Evolutionary conservation across 2,797 vertebrate genomes (phyloP), one percentile per base, ranked within the genome.

Genomic region (Leptoclinus maculatus): DNA sequence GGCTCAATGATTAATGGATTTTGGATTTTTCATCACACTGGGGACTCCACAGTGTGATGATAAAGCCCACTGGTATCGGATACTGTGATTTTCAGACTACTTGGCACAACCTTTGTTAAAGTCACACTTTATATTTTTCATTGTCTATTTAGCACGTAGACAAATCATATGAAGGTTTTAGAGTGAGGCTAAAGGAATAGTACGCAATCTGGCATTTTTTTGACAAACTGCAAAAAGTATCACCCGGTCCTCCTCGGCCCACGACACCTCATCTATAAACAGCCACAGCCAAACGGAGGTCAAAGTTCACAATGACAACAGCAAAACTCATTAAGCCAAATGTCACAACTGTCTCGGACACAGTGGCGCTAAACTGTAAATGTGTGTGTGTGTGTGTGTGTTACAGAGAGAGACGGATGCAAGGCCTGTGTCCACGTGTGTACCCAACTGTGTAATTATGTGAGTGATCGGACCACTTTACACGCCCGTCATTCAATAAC

Each of bases 371-470:
- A 69, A 78, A 77, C 66, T 66, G 2, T 60, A 56, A 19, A 57
- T 29, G 27, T 23, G 43, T 66, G 43, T 66, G 64, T 66, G 41
- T 66, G 57, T 32, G 68, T 66, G 19, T 66, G 65, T 54, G 49
- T 53, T 25, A 21, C 23, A 45, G 5, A 32, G 39, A 72, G 66
- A 72, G 69, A 63, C 4, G 56, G 27, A 81, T 70, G 27, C 21
- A 12, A 51, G 47, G 54, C 36, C 27, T 8, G 47, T 32, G 70
- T 80, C 63, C 54, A 47, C 66, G 78, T 76, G 82, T 76, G 64
- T 80, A 75, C 67, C 67, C 83, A 82, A 66, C 69, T 86, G 79
- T 90, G 80, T 90, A 88, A 89, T 89, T 87, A 85, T 86, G 58
- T 81, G 87, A 89, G 78, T 83, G 79, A 87, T 87, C 78, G 7